Base-by-base conservation (phyloP, 2,113 vertebrate species). In the Desmodus rotundus region DNA sequence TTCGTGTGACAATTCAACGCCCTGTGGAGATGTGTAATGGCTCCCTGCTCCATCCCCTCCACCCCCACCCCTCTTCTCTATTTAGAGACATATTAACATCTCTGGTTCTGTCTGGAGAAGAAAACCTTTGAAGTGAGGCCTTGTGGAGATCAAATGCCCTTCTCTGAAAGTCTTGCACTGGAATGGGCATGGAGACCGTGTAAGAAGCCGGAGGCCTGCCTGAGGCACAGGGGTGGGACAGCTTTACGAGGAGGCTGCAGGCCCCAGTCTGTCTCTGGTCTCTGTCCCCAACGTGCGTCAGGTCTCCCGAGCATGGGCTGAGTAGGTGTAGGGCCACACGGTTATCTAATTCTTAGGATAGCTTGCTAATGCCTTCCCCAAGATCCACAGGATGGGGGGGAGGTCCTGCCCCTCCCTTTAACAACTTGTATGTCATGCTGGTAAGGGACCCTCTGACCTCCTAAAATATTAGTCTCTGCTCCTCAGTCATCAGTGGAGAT, bases 1-100 rank as follows among this genome's bases (percentile, higher is more conserved):
- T 97, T 95, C 92, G 87, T 97, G 80, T 87, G 90, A 97, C 92
- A 93, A 89, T 90, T 96, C 91, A 98, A 97, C 91, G 89, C 63
- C 56, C 96, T 15, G 68, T 67, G 36, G 96, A 96, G 86, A 95
- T 96, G 92, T 95, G 93, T 80, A 95, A 95, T 22, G 36, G 22
- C 19, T 67, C 68, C 33, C 74, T 33, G 15, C 38, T 70, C 47
- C 41, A 14, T 89, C 63, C 47, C 22, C 47, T 91, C 6, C 3
- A n/a, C 19, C 22, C 45, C 26, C 41, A 3, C 8, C 22, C 38
- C 47, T 24, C 52, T 90, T 80, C 94, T 96, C 52, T 96, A 20
- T 96, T 96, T 96, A 73, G 95, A 97, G 95, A 92, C 94, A 86
- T 70, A 80, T 43, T 91, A 95, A 87, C 28, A 93, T 56, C 50